Base-by-base conservation (phyloP, 1,140 invertebrate genomes). In the Venturia canescens region DNA sequence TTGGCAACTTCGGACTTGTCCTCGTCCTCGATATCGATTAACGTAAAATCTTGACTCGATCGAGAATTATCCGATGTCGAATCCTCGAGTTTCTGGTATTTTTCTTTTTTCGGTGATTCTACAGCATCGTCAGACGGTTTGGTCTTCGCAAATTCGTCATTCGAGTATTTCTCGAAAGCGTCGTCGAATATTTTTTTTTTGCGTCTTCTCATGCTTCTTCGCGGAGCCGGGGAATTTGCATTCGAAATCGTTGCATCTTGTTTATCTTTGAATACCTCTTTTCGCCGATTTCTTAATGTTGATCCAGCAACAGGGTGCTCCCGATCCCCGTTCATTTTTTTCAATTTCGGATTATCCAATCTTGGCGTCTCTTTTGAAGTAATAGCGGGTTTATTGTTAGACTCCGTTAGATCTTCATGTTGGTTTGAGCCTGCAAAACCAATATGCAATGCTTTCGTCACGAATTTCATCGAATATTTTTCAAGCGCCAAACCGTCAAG, bases 391-490 rank as follows among this genome's bases (percentile, higher is more conserved):
- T 53, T 53, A 7, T 53, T 13, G 2, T 27, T 63, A 3, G n/a
- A 27, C 3, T 26, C 26, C 21, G 15, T n/a, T 21, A 9, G 31
- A 69, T 69, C 4, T 31, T 34, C 13, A 31, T 13, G 15, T 18
- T 69, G 29, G 9, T 69, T 31, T 3, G 3, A 9, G 1, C 29
- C 3, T 15, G 27, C 29, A 13, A 29, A 18, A 3, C 1, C 13
- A 0, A 69, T 7, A 69, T 69, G 9, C 7, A 13, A 31, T 9
- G 66, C 26, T 4, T 21, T 50, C 13, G 0, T 23, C n/a, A n/a
- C 60, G 11, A 44, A 29, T 67, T 78, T 44, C 2, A 38, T 31
- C 34, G 48, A 26, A 48, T 69, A 78, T 60, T 78, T 78, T 1
- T 66, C 60, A 15, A 67, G 15, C 11, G 48, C n/a, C 3, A 9